Percentiles rank a stretch among this genome's conserved stretches.
Conservation (phyloP, 1,140 invertebrate genomes). For the Anoplolepis gracilipes region DNA sequence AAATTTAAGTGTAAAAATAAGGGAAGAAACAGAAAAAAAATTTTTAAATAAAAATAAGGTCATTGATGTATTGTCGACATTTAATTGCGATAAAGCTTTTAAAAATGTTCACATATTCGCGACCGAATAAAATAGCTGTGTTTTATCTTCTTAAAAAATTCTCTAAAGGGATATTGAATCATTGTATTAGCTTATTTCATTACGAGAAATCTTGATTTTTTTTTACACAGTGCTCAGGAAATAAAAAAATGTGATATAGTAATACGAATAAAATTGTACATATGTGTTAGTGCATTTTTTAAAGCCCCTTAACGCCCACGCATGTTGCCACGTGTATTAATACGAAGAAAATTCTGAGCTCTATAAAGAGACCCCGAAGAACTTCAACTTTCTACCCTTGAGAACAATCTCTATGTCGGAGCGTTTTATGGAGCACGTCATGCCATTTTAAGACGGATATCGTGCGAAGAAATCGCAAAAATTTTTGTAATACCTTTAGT, state of each 20-base stretch:
- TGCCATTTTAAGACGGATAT: not conserved
- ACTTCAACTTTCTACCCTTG: constrained; percentile 40
- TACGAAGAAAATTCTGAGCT: not conserved
- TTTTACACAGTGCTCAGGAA: not conserved
- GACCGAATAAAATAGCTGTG: not conserved
- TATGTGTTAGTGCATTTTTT: not conserved
- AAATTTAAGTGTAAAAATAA: not conserved
- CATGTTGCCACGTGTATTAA: constrained; percentile 20
- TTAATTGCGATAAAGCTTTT: not conserved
- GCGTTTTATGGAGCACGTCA: constrained; percentile 26
- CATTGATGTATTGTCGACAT: not conserved
- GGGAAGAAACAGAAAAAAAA: not conserved
- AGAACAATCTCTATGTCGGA: not conserved
- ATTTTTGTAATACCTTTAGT: not conserved
- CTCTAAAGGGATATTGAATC: not conserved
- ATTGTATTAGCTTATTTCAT: constrained; percentile 3
- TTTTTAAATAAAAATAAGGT: not conserved
- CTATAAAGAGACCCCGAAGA: constrained; percentile 35
- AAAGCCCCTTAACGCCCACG: constrained; percentile 24
- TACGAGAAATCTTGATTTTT: not conserved
- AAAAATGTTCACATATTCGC: not conserved
- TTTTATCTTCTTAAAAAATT: not conserved
- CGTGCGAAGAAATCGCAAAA: not conserved
- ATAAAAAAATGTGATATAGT: not conserved
- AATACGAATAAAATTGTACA: not conserved